Percentiles rank a stretch among this genome's conserved stretches.
phyloP scores from a whole-genome alignment of 2,888 invertebrate genomes.

The Xestia c-nigrum region DNA sequence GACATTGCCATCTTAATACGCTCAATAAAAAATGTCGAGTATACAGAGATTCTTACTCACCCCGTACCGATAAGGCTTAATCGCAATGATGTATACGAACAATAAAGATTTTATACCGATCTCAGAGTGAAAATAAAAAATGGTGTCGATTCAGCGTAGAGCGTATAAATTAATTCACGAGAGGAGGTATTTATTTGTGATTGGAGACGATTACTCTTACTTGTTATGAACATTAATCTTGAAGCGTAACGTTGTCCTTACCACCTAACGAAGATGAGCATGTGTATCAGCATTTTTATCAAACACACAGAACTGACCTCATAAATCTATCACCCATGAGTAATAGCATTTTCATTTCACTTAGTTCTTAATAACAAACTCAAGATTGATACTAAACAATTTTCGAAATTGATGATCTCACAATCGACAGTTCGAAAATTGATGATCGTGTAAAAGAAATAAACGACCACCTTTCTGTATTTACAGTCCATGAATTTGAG shows the following conservation, averaged over 20 bases:
- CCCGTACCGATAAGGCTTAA: constrained; percentile 60
- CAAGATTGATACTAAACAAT: constrained; percentile 66
- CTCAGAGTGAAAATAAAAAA: constrained; percentile 51
- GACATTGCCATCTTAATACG: constrained; percentile 61
- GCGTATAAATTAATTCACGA: constrained; percentile 45
- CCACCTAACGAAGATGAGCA: constrained; percentile 9
- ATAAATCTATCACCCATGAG: constrained; percentile 56
- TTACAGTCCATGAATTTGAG: constrained; percentile 82
- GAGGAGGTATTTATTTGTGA: constrained; percentile 44
- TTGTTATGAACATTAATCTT: constrained; percentile 32
- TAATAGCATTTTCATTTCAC: constrained; percentile 63
- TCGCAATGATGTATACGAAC: constrained; percentile 59
- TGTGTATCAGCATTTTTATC: constrained; percentile 38
- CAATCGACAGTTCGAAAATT: constrained; percentile 73
- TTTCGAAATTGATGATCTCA: constrained; percentile 66
- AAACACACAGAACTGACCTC: constrained; percentile 44
- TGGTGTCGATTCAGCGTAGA: constrained; percentile 47
- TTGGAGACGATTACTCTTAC: constrained; percentile 52
- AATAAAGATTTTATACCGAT: constrained; percentile 63
- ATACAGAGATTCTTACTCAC: constrained; percentile 60
- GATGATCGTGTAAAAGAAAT: constrained; percentile 77
- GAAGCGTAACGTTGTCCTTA: constrained; percentile 21
- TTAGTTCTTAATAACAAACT: constrained; percentile 65
- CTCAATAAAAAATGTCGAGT: constrained; percentile 58
- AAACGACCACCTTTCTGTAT: constrained; percentile 80